phyloP scores from a whole-genome alignment of 2,888 invertebrate genomes.

The Liopterus haemorrhoidalis region DNA sequence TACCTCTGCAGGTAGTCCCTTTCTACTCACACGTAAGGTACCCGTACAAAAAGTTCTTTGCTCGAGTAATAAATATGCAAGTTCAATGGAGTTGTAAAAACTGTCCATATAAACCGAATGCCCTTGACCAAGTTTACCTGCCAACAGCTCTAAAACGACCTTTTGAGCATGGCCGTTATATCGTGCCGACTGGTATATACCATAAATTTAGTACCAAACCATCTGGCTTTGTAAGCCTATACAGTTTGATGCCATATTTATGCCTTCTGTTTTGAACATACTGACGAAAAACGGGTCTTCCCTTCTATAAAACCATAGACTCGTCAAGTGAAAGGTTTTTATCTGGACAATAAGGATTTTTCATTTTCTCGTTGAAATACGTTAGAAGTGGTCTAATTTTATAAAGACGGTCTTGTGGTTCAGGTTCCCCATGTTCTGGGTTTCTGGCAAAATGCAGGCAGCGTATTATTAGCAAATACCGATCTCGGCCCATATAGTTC shows the following conservation, averaged over 20 bases:
- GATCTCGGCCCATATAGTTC: conserved; percentile 37
- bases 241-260: conserved; percentile 37
- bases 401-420: conserved; percentile 32
- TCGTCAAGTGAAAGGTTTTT: conserved; percentile 29
- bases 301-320: conserved; percentile 30
- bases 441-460: conserved; percentile 38
- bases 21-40: conserved; percentile 25
- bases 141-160: conserved; percentile 29
- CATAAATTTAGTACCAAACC: conserved; percentile 33
- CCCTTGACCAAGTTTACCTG: conserved; percentile 26
- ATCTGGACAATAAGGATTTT: conserved; percentile 4
- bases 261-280: conserved; percentile 33
- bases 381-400: conserved; percentile 39
- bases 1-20: conserved; percentile 26
- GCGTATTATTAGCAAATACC: conserved; percentile 39
- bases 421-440: conserved; percentile 20
- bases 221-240: conserved; percentile 38
- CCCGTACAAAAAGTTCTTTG: conserved; percentile 30
- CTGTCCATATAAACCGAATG: conserved; percentile 32
- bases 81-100: conserved; percentile 32
- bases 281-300: conserved; percentile 33
- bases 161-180: conserved; percentile 23
- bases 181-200: conserved; percentile 23
- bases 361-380: conserved; percentile 37
- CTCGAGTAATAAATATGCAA: conserved; percentile 24